Base-by-base conservation (phyloP, 2,113 vertebrate species). In the Sinocyclocheilus grahami region DNA sequence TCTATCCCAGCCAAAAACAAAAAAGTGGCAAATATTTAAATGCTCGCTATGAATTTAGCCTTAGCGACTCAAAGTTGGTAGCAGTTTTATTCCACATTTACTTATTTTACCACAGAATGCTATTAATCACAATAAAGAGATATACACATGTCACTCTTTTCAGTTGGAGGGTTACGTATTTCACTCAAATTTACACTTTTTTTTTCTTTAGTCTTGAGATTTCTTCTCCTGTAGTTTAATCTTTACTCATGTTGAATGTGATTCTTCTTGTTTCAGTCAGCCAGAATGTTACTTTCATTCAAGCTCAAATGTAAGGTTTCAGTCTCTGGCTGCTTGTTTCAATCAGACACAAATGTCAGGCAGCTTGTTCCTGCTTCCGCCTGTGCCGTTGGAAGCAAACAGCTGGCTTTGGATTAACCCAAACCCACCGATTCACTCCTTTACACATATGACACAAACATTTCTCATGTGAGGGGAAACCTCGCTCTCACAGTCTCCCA, bases 311-410 rank as follows among this genome's bases (percentile, higher is more conserved):
- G 79, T 82, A 60, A 63, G 58, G n/a, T 27, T 82, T 82, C 60
- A 67, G 79, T 82, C 79, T 82, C 79, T 82, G 79, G 79, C 79
- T 82, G 79, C 79, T 82, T 65, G 79, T 82, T 82, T 82, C 60
- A 82, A 82, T 82, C 79, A 67, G 60, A 67, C 79, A 82, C 79
- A 82, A 82, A 82, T 82, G 79, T 82, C 60, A 82, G 60, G 79
- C 60, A 67, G 79, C 79, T 42, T 82, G 79, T 82, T 82, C 39
- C 14, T 27, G 39, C n/a, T 65, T 82, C 58, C 37, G 39, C 22
- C 60, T 65, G 60, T 65, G 60, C 58, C 33, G 0, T n/a, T 79
- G 55, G 78, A 79, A 79, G 53, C 6, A 33, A 79, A 42, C 78
- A 65, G 37, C 79, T 24, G 60, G 42, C 13, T 82, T 60, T 82